A percentile compares a stretch with the other conserved stretches of the same genome.
These are phyloP conservation scores for Cathartes aura DNA, from an alignment of 2,113 vertebrate species.

Conservation along the genomic window DNA sequence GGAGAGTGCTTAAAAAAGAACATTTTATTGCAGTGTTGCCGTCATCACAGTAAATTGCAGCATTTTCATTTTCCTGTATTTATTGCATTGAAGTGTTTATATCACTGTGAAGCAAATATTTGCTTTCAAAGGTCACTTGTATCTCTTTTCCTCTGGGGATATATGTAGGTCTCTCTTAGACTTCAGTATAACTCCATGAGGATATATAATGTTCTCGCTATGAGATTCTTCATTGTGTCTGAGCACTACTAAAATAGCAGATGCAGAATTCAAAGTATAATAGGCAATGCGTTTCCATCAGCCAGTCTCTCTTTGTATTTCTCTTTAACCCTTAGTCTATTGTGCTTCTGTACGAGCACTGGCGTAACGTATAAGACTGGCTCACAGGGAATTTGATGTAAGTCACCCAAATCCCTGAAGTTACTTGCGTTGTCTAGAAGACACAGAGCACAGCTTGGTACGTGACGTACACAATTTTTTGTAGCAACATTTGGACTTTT, in stretches of 20 bases:
- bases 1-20: conserved; percentile 39
- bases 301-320: not conserved
- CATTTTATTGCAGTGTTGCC: conserved; percentile 17
- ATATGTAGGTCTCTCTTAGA: not conserved
- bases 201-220: not conserved
- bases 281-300: not conserved
- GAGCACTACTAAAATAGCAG: not conserved
- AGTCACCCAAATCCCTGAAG: not conserved
- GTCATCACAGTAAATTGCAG: conserved; percentile 21
- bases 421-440: not conserved
- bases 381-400: not conserved
- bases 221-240: not conserved
- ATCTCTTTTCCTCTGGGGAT: not conserved
- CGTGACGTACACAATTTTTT: not conserved
- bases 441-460: not conserved
- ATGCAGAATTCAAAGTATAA: not conserved
- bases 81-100: conserved; percentile 57
- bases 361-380: accelerated
- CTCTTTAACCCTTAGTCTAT: not conserved
- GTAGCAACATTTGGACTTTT: not conserved
- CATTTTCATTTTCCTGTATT: conserved; percentile 59
- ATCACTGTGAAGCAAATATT: conserved; percentile 53
- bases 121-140: conserved; percentile 60
- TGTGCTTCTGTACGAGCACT: not conserved
- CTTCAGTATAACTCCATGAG: not conserved